Evolutionary conservation across 1,140 invertebrate species (phyloP).

Genomic region (Cheumatopsyche charites): DNA sequence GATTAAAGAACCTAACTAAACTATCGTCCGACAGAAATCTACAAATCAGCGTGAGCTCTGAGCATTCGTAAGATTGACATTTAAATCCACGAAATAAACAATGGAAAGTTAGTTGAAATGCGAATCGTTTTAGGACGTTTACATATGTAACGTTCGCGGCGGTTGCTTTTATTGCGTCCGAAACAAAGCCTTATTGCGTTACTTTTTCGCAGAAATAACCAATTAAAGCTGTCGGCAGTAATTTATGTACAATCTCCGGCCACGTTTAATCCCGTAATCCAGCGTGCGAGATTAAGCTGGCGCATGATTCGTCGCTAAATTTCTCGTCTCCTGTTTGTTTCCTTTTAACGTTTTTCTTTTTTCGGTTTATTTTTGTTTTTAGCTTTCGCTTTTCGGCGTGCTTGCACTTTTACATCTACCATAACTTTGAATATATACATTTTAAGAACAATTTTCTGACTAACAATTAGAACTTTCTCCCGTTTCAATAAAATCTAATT

Average conservation of each 20-base stretch:
- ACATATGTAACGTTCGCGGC: too few relatives aligned
- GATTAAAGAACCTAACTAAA: too few relatives aligned
- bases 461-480: slow-evolving; percentile 42
- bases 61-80: too few relatives aligned
- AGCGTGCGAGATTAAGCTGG: slow-evolving; percentile 42
- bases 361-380: slow-evolving; percentile 18
- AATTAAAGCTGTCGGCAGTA: slow-evolving; percentile 46
- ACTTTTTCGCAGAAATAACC: slow-evolving; percentile 43
- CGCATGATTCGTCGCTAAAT: slow-evolving; percentile 48
- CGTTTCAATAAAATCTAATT: slow-evolving; percentile 30
- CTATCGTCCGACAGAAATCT: too few relatives aligned
- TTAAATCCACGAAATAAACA: too few relatives aligned
- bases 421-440: neutral
- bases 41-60: too few relatives aligned
- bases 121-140: too few relatives aligned
- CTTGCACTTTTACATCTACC: neutral
- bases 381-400: neutral
- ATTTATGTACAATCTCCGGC: slow-evolving; percentile 47
- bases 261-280: slow-evolving; percentile 44
- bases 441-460: slow-evolving; percentile 3
- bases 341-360: slow-evolving; percentile 31
- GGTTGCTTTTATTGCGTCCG: too few relatives aligned
- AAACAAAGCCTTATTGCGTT: slow-evolving; percentile 1
- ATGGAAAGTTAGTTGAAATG: too few relatives aligned
- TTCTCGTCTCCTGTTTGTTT: slow-evolving; percentile 26